Base-by-base conservation (phyloP, 1,140 invertebrate genomes). In the Heliconius eleuchia region DNA sequence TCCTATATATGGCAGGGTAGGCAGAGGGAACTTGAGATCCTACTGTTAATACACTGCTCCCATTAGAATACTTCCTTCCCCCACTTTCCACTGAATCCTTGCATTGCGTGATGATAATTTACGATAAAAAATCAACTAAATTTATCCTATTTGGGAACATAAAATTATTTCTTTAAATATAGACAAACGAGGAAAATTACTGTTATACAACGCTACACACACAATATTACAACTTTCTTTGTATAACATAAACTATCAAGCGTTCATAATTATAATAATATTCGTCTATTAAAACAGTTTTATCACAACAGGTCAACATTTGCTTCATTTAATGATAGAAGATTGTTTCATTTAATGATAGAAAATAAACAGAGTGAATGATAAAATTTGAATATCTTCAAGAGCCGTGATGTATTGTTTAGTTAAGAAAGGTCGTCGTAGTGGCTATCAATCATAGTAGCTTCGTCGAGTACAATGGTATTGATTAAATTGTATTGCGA, bases 301-400 rank as follows among this genome's bases (percentile, higher is more conserved):
- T 66, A 66, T 75, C 60, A 42, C 9, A 75, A 75, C n/a, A 39
- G 74, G 37, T 75, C 57, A 66, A 66, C 46, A 57, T 30, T 75
- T 75, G 13, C 71, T 23, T 60, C 71, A 75, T 79, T 79, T 79
- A 74, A 75, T 34, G 71, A 75, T 79, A 72, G 73, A 75, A 71
- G 57, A 60, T 71, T 46, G 78, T 79, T 75, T 60, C 71, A 75
- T 75, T 79, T 79, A 74, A 75, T 34, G 71, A 75, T 79, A 75
- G 73, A 75, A 71, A 75, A 60, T 71, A 71, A 79, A 79, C 74
- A 79, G 39, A 34, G n/a, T 52, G 16, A 74, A 75, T 37, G 73
- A 79, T 75, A 79, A 75, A 66, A 50, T 79, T 71, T 39, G 72
- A 60, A 75, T 75, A 79, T 75, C 73, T 79, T 42, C 30, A 23